Evolutionary conservation across 2,797 vertebrate genomes (phyloP), one percentile per base, ranked within the genome.

Genomic region (Rhinogobio ventralis): DNA sequence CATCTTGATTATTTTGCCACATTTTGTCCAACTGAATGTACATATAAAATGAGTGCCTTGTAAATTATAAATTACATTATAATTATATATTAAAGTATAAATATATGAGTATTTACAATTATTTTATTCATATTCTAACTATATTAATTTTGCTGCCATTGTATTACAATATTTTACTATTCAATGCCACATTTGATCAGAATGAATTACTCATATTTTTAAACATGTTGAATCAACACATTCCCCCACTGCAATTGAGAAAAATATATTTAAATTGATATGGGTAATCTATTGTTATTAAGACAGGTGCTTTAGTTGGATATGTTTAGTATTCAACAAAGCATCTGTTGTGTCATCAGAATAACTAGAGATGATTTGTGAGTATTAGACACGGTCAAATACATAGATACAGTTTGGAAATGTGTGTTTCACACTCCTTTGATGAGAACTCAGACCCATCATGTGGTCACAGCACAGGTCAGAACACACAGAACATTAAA

Each of bases 401-500:
- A 57, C 23, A 10, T 33, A 51, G 53, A 17, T 69, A 62, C 33
- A 62, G 51, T 36, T 28, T 33, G 42, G 69, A 66, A 30, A 57
- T 33, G 39, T 33, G 39, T 49, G 68, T 73, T 81, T 62, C 53
- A 51, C 49, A 60, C 79, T 7, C 3, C 45, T 68, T 62, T n/a
- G 83, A 85, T 78, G 82, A 79, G 72, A 82, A 49, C 15, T 51
- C 28, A 45, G 60, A 62, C 42, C 62, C 30, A 51, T 36, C 77
- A 79, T 49, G 68, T 62, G 79, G 72, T 82, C 79, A 76, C 74
- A 17, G 79, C 5, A 3, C 80, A 74, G 81, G 81, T 85, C 74
- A 36, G 79, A 62, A 76, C 39, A 53, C 49, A 55, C 42, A 13
- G 3, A 75, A 51, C 84, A 82, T 86, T 55, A 82, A 89, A 86